Evolutionary conservation across 2,888 invertebrate species (phyloP).

Genomic region (Parochlus steinenii): DNA sequence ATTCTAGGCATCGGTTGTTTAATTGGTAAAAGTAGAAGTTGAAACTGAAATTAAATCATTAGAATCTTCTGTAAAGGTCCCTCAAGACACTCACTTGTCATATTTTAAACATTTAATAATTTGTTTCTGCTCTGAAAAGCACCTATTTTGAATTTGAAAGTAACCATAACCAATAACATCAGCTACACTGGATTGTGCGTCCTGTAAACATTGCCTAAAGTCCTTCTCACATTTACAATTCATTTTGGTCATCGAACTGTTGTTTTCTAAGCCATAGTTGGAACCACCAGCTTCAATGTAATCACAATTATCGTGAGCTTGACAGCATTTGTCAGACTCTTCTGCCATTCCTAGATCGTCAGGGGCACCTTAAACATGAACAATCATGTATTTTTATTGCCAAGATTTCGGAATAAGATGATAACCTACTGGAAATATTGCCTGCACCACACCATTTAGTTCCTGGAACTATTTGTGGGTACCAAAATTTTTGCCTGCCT

Average conservation of each 20-base stretch:
- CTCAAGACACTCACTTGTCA: not conserved
- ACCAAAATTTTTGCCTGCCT: too few relatives aligned
- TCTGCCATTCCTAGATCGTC: constrained; percentile 67
- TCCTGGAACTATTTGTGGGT: too few relatives aligned
- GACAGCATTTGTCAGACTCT: constrained; percentile 70
- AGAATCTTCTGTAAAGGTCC: constrained; percentile 8
- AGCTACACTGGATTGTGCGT: constrained; percentile 20
- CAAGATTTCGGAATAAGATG: too few relatives aligned
- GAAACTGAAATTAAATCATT: too few relatives aligned
- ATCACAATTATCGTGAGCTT: constrained; percentile 54
- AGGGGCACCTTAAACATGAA: too few relatives aligned
- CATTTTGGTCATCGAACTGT: constrained; percentile 26
- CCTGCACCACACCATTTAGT: constrained; percentile 61
- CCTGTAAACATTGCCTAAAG: constrained; percentile 27
- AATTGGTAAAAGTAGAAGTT: too few relatives aligned
- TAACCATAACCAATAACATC: constrained; percentile 25
- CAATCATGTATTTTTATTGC: too few relatives aligned
- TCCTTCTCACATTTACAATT: constrained; percentile 27
- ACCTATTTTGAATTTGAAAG: constrained; percentile 21
- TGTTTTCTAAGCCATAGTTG: constrained; percentile 23
- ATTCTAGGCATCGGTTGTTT: constrained; percentile 25
- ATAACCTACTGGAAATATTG: constrained; percentile 55
- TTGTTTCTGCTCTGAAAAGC: constrained; percentile 23
- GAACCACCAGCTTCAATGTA: constrained; percentile 22
- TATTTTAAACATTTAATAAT: constrained; percentile 12